Base-by-base conservation (phyloP, 2,797 vertebrate species). In the Tapera naevia region DNA sequence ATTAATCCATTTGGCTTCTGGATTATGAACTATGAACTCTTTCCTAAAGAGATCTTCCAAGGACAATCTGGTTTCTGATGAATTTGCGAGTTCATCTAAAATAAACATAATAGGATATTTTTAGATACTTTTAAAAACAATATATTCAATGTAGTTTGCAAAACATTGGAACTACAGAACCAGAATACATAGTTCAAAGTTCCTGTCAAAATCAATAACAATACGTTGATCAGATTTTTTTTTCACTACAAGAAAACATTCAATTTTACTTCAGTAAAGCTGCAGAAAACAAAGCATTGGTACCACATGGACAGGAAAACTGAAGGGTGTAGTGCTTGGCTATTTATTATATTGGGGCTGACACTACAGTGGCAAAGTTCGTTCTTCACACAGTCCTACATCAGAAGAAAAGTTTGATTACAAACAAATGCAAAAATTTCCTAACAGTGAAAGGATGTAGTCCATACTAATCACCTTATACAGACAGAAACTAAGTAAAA, bases 21-120 rank as follows among this genome's bases (percentile, higher is more conserved):
- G 99, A 97, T 99, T 98, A 30, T 99, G 98, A 65, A 98, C 94
- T 17, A 98, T 25, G 89, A 99, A 99, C 27, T 99, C 98, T 37
- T 98, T 97, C 82, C 98, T 99, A 97, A 99, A 99, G 66, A 99
- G 98, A 95, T 99, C 99, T 88, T 99, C 99, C 97, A 99, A 98
- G 3, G 98, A 98, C 95, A 99, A 95, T 91, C 99, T 98, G 67
- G 98, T 99, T 98, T 99, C 98, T 86, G 98, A 99, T 19, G 99
- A 98, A 89, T 98, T 98, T 89, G 98, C 98, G 1, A 95, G 98
- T 92, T 99, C 99, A 97, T 98, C 99, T 99, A 96, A 70, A 98
- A 94, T 32, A 94, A 97, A 88, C 3, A 91, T 18, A 92, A 89
- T 1, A 78, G 46, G 8, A 84, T 16, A 4, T 57, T 37, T 73